Base-by-base conservation (phyloP, 2,797 vertebrate species). In the Hapalemur alaotrensis region DNA sequence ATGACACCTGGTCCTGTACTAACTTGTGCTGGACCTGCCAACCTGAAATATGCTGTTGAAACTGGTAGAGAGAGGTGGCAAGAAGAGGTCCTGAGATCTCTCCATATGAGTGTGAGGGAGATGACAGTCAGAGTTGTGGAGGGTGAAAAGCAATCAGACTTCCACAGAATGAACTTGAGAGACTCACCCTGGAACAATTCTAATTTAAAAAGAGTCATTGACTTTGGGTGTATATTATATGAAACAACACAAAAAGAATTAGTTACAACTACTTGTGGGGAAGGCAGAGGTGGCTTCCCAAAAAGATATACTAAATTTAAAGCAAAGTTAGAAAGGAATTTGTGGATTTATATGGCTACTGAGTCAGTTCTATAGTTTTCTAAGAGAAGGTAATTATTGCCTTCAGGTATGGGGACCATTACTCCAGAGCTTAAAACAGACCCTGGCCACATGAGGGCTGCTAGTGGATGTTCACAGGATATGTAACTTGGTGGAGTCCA, bases 281-380 rank as follows among this genome's bases (percentile, higher is more conserved):
- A 52, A 67, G 35, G 28, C 32, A n/a, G 41, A 81, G 30, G 23
- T 48, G 67, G 41, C 32, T 81, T 91, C 14, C 12, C 57, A 48
- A 61, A 80, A 95, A 78, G 35, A 54, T 50, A n/a, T 5, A 30
- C 41, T 85, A 70, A n/a, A 43, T 63, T 73, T 63, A 80, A 94
- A 61, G 61, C 70, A 46, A 25, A 22, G 43, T 63, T 70, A 38
- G 46, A 69, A 65, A 35, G 59, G 76, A 93, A 89, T 54, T 81
- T 43, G 35, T 54, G 15, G n/a, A 70, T 43, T 30, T 82, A 20
- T n/a, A 59, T 76, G 85, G 30, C 11, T 63, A 43, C n/a, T 38
- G 30, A 78, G 63, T 65, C 15, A 65, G 63, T n/a, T 75, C 32
- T 88, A 23, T 22, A 72, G 61, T n/a, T 86, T 93, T 78, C 84